These are phyloP conservation scores for Papilio aristodemus DNA, from an alignment of 1,140 invertebrate genomes.

Conservation along the genomic window DNA sequence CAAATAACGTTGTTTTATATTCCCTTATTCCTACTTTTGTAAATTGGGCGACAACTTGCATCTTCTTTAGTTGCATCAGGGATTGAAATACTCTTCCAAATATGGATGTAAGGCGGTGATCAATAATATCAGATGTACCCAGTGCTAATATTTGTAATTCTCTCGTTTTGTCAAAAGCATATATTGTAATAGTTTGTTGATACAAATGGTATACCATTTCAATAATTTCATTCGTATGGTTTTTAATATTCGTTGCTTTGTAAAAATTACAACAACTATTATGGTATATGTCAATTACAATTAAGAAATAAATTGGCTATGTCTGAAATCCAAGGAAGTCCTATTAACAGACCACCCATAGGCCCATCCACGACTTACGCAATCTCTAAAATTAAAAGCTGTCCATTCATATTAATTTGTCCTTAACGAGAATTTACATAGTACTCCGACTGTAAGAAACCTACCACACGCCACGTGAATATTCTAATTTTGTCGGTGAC, in stretches of 20 bases:
- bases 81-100: no score
- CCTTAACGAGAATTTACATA: slow-evolving; percentile 25
- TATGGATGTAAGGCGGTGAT: no score
- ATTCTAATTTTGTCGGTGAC: slow-evolving; percentile 35
- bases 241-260: background rate
- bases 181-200: no score
- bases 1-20: no score
- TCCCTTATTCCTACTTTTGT: no score
- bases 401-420: slow-evolving; percentile 27
- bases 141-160: no score
- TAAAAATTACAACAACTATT: background rate
- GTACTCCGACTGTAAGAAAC: background rate
- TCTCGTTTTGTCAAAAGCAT: no score
- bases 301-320: slow-evolving; percentile 21
- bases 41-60: no score
- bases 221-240: no score
- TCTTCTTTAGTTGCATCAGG: no score
- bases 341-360: slow-evolving; percentile 23
- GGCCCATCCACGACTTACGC: slow-evolving; percentile 3
- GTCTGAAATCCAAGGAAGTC: slow-evolving; percentile 11
- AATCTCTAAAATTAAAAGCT: slow-evolving; percentile 18
- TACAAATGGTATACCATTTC: no score
- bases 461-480: slow-evolving; percentile 8
- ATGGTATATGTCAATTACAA: slow-evolving; percentile 4
- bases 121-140: no score